Conservation (phyloP, 2,113 vertebrate genomes). For the Cyanoderma ruficeps region DNA sequence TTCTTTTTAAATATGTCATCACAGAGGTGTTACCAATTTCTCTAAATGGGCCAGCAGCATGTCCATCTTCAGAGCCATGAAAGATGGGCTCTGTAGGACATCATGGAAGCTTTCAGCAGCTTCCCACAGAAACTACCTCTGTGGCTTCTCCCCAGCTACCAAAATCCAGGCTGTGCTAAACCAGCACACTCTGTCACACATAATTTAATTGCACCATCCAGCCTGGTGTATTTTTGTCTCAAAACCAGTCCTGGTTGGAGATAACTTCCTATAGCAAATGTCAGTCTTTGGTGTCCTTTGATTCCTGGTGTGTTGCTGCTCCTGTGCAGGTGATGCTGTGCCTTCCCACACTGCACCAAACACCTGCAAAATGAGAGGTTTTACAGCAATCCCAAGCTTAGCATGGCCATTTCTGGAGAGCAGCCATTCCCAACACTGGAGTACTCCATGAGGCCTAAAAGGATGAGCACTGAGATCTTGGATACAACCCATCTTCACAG, state of each 20-base stretch:
- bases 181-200: not conserved
- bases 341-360: not conserved
- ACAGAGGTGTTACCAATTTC: not conserved
- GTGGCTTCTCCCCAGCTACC: too few species aligned
- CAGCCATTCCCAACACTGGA: not conserved
- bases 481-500: not conserved
- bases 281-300: not conserved
- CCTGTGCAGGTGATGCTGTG: accelerated
- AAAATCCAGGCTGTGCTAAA: not conserved
- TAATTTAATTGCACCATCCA: not conserved
- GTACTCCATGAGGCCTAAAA: not conserved
- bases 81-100: not conserved
- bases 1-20: not conserved
- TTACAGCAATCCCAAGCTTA: not conserved
- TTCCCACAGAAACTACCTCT: not conserved
- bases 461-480: not conserved
- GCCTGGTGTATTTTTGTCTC: not conserved
- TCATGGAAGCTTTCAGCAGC: not conserved
- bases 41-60: not conserved
- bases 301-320: not conserved
- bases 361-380: not conserved
- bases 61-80: not conserved
- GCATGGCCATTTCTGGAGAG: not conserved
- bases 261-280: not conserved
- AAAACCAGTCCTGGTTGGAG: not conserved